phyloP scores from a whole-genome alignment of 2,888 invertebrate genomes.

The Caprella mutica region DNA sequence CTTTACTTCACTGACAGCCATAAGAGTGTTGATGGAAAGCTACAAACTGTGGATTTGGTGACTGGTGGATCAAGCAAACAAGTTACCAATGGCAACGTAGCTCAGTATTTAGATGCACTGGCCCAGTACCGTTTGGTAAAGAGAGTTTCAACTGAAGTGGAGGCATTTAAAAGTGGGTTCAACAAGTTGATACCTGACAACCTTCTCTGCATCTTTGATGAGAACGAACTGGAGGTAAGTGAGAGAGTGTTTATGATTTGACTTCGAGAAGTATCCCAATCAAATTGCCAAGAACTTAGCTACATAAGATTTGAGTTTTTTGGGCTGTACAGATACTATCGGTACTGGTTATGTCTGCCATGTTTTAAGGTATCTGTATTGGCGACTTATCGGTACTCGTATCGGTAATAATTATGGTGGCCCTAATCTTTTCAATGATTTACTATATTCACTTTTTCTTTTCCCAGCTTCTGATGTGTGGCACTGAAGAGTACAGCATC shows the following conservation, averaged over 20 bases:
- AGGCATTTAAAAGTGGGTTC: conserved; percentile 77
- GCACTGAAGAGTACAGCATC: conserved; percentile 82
- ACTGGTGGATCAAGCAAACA: conserved; percentile 65
- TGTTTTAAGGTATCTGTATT: no score
- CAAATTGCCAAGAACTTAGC: no score
- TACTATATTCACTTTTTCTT: no score
- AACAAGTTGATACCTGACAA: conserved; percentile 85
- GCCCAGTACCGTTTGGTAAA: conserved; percentile 75
- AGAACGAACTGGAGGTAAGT: conserved; percentile 82
- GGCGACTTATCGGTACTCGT: no score
- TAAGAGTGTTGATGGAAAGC: no score
- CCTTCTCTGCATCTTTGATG: conserved; percentile 85
- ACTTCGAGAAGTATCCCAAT: no score
- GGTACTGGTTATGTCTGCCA: no score
- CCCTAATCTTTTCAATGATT: no score
- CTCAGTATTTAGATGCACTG: conserved; percentile 61
- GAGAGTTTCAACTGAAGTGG: conserved; percentile 68
- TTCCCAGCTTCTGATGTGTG: conserved; percentile 78
- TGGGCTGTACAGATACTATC: no score
- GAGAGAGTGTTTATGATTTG: no score
- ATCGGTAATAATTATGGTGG: no score
- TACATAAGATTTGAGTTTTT: no score
- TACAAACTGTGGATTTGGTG: conserved; percentile 64
- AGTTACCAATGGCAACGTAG: conserved; percentile 63
- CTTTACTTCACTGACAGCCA: conserved; percentile 74